Conservation (phyloP, 2,797 vertebrate species). For the Coilia nasus region DNA sequence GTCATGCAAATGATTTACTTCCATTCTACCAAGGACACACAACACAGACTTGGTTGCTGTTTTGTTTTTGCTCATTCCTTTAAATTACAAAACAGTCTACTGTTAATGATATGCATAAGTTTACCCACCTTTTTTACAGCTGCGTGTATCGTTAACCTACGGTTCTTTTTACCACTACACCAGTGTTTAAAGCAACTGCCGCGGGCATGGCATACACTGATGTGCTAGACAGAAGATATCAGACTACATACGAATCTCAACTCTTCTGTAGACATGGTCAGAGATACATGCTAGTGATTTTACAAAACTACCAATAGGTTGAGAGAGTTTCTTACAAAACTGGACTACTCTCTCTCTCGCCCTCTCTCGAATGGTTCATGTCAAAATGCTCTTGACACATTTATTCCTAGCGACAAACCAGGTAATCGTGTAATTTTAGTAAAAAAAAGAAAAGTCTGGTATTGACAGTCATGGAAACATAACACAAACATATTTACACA, state of each 20-base stretch:
- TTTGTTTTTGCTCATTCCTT: too few relatives aligned
- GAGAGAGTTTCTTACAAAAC: background rate
- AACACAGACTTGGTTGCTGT: too few relatives aligned
- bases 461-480: conserved; percentile 20
- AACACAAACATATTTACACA: background rate
- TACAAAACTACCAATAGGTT: background rate
- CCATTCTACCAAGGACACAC: background rate
- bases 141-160: too few relatives aligned
- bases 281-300: background rate
- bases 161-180: too few relatives aligned
- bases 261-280: background rate
- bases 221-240: background rate
- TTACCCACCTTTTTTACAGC: too few relatives aligned
- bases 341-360: background rate
- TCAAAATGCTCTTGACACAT: background rate
- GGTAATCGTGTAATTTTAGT: background rate
- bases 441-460: background rate
- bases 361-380: background rate
- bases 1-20: background rate
- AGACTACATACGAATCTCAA: background rate
- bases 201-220: background rate
- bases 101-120: too few relatives aligned
- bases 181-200: background rate
- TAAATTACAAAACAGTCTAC: too few relatives aligned
- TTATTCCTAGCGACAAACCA: background rate